These are phyloP conservation scores for Temnothorax curvispinosus DNA, from an alignment of 1,140 invertebrate genomes.

Conservation along the genomic window DNA sequence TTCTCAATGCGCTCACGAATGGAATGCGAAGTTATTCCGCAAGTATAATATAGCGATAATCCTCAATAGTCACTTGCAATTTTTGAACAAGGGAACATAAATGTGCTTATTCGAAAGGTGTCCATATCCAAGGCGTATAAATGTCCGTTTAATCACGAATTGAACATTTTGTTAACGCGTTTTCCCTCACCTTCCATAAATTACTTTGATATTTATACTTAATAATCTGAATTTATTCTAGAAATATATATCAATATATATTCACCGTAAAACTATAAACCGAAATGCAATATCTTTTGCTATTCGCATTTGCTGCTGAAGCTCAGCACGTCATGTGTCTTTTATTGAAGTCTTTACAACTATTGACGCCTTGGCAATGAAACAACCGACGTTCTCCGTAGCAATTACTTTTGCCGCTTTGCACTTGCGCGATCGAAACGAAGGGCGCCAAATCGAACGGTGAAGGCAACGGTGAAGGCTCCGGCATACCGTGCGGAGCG, in stretches of 20 bases:
- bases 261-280: background rate
- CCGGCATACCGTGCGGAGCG: background rate
- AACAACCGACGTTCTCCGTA: conserved; percentile 4
- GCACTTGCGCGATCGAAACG: conserved; percentile 3
- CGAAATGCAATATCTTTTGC: background rate
- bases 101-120: background rate
- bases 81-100: background rate
- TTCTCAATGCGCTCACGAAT: conserved; percentile 77
- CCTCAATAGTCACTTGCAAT: conserved; percentile 9
- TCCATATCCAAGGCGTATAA: background rate
- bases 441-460: conserved; percentile 12
- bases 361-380: conserved; percentile 28
- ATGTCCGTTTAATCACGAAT: background rate
- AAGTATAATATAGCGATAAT: conserved; percentile 26
- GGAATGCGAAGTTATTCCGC: conserved; percentile 22
- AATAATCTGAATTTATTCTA: background rate
- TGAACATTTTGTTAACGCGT: background rate
- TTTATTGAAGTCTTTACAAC: background rate
- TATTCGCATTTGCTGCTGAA: background rate
- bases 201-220: background rate
- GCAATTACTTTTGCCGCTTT: conserved; percentile 11
- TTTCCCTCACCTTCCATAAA: background rate
- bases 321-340: background rate
- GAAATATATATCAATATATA: background rate
- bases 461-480: background rate